Evolutionary conservation across 2,888 invertebrate species (phyloP), one percentile per base, ranked within the genome.

Genomic region (Hydrotaea diabolus): DNA sequence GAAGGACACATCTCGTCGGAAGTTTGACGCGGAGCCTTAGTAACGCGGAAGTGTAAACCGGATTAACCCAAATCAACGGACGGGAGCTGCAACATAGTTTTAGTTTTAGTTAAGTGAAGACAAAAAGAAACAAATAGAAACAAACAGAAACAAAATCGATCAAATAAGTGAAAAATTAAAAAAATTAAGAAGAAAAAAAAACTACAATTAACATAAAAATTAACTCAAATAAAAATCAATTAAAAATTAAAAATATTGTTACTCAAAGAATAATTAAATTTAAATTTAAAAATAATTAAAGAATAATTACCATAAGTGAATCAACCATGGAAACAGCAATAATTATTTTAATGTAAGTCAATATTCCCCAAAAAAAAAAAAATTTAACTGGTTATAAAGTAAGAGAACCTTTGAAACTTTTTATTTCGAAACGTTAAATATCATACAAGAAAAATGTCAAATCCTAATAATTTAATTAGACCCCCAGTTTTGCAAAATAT

Each of bases 381-480:
- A 39, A 8, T 53, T 53, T 53, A 53, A 53, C 53, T 55, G 55
- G 55, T 55, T 21, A 55, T 55, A 49, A n/a, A n/a, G 49, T 49
- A 49, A 49, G 49, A 49, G 49, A 49, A 49, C 1, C 5, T 53
- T 53, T n/a, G 19, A n/a, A 19, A 17, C 9, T 8, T 15, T 53
- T 53, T 11, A 17, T n/a, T 21, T 15, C 5, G 21, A 55, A 55
- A 55, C 21, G 11, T 21, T 21, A 53, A 53, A 19, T 53, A 53
- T 53, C 19, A 53, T 17, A 53, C n/a, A 19, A 53, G n/a, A 23
- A 57, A 57, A 77, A 77, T 77, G 71, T 43, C 71, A 71, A 77
- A 77, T 21, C 59, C 31, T 26, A 71, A 71, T 59, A 77, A 77
- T 31, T 31, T 77, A 19, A 77, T 77, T n/a, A 36, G 69, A n/a